Evolutionary conservation across 2,113 vertebrate genomes (phyloP), one percentile per base, ranked within the genome.

Genomic region (Ranitomeya variabilis): DNA sequence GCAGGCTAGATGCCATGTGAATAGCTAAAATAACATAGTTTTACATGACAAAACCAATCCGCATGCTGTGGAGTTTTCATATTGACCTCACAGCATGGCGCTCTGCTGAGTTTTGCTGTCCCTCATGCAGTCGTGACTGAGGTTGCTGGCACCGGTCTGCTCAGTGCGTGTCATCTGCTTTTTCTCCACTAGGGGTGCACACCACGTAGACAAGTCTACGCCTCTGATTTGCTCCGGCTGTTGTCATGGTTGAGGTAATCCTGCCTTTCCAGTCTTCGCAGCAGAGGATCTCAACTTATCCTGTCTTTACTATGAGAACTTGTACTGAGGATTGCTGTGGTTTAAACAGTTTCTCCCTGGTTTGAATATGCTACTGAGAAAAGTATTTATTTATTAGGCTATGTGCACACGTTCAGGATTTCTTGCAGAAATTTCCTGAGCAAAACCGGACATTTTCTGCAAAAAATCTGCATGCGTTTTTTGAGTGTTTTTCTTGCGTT

Each of bases 241-340:
- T 85, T 85, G 83, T 85, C 83, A 85, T 85, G 83, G 83, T 57
- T 73, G 69, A 60, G n/a, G n/a, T 67, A 85, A 85, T 74, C 67
- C 83, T 85, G 67, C 83, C 83, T 85, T 67, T 69, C 31, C 11
- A 51, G 45, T 37, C 62, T 60, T 59, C 14, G 6, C 59, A 54
- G 31, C 78, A 80, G 54, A 59, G 55, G 8, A 2, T 80, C 21
- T 59, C 57, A n/a, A 80, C 26, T 45, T 80, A 15, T 55, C 76
- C 37, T 37, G 37, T 8, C 15, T 76, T 51, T 76, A 52, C 11
- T 54, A 8, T 67, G 21, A n/a, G 21, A 67, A 26, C 2, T 71
- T 45, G 31, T 45, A 18, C 9, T 12, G 1, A 21, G 23, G 14
- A 37, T 37, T 16, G 13, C 15, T 73, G 67, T 12, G 13, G 18